Evolutionary conservation across 2,113 vertebrate genomes (phyloP), one percentile per base, ranked within the genome.

Genomic region (Pygoscelis adeliae): DNA sequence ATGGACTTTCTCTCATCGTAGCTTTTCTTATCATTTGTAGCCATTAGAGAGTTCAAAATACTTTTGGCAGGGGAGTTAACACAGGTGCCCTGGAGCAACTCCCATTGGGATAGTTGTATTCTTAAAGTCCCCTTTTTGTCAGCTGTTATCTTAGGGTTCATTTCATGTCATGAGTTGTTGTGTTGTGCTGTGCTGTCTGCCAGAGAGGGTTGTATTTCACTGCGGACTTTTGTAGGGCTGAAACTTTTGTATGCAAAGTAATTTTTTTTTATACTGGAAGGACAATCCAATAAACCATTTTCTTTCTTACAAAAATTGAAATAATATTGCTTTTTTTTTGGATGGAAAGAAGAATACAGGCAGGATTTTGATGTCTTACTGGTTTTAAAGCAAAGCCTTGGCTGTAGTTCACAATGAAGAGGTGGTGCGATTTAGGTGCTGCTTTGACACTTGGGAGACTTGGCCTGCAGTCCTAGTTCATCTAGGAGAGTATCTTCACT

Each of bases 281-380:
- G 66, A 87, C 82, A 93, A 93, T 94, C 81, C 91, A 89, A 96
- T 92, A 95, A 96, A 65, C 32, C 27, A 42, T 92, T 95, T 96
- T 87, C 32, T 78, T 88, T 84, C 56, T 49, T 65, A 92, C 53
- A 93, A 65, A 96, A 93, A 94, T 71, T 96, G 77, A 92, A 85
- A 79, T 84, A 53, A 76, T 69, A 18, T 38, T 69, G 29, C 36
- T 83, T 94, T 81, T 42, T 87, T 87, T 90, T 90, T 25, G 13
- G 34, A 58, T 70, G 30, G 40, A 76, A 84, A 84, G 42, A 73
- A 30, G 5, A 9, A 7, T 82, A 26, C 16, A 46, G 61, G 20
- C 23, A 91, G 65, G 44, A 59, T 87, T 87, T 97, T 92, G 77
- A 42, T 82, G 55, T 91, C 56, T 84, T 56, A 89, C 61, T 89